Percentiles rank a stretch among this genome's conserved stretches.
Evolutionary conservation across 2,888 invertebrate genomes (phyloP).

Genomic region (Xestia rhomboidea): DNA sequence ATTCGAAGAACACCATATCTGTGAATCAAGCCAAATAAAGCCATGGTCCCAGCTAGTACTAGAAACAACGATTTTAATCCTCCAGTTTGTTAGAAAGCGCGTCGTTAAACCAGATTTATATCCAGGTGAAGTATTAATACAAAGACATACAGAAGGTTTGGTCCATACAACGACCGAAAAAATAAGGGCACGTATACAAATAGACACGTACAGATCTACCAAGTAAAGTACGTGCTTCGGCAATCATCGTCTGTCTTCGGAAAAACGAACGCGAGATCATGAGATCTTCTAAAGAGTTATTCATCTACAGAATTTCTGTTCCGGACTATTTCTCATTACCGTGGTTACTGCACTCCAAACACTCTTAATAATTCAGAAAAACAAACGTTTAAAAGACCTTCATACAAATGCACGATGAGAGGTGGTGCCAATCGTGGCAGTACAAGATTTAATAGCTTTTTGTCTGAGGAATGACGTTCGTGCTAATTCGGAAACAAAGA

Average conservation of each 20-base stretch:
- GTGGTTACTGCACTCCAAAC: background rate
- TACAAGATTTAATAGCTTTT: background rate
- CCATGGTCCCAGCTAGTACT: background rate
- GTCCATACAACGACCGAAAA: background rate
- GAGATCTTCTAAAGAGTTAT: background rate
- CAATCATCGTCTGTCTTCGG: background rate
- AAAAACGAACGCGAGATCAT: background rate
- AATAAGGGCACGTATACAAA: background rate
- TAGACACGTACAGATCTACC: background rate
- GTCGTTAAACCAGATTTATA: conserved; percentile 66
- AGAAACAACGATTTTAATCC: conserved; percentile 47
- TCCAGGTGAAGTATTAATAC: conserved; percentile 35
- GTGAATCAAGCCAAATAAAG: conserved; percentile 12
- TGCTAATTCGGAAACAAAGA: background rate
- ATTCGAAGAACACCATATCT: background rate
- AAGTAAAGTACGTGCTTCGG: background rate
- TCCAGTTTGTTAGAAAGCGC: conserved; percentile 57
- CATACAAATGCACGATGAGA: background rate
- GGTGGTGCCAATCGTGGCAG: background rate
- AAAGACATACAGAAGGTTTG: background rate
- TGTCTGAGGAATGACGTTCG: background rate
- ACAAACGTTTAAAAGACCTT: background rate
- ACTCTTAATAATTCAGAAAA: background rate
- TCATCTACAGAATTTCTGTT: background rate
- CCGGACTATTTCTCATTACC: background rate